phyloP scores from a whole-genome alignment of 2,888 invertebrate species.

The Buathra laborator region DNA sequence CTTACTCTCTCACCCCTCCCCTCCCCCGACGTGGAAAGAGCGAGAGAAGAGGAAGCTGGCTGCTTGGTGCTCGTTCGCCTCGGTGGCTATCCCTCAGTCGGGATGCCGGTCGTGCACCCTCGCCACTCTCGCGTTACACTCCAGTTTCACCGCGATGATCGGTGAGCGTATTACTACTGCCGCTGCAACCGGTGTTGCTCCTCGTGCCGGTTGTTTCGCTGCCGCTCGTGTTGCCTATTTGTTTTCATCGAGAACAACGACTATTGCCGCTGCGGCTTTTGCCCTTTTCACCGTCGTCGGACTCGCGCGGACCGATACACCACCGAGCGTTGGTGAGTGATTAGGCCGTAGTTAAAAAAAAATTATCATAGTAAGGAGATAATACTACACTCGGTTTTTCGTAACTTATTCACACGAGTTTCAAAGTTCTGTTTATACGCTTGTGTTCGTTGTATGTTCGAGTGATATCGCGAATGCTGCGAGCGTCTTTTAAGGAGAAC shows the following conservation, averaged over 20 bases:
- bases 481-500: conserved; percentile 23
- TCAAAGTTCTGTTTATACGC: background rate
- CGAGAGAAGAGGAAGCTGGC: conserved; percentile 52
- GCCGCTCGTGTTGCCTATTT: conserved; percentile 22
- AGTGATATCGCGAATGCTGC: conserved; percentile 1
- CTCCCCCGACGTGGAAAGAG: conserved; percentile 40
- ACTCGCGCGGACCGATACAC: conserved; percentile 73
- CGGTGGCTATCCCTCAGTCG: conserved; percentile 82
- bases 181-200: conserved; percentile 57
- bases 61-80: conserved; percentile 60
- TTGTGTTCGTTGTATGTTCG: background rate
- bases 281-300: conserved; percentile 71
- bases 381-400: background rate
- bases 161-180: conserved; percentile 76
- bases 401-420: background rate
- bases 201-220: conserved; percentile 53
- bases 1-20: conserved; percentile 9
- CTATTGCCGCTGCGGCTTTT: conserved; percentile 47
- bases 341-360: background rate
- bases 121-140: conserved; percentile 79
- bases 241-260: conserved; percentile 37
- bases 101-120: conserved; percentile 84
- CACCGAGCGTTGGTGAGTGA: conserved; percentile 77
- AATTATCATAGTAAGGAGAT: background rate
- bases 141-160: conserved; percentile 80